Conservation (phyloP, 2,888 invertebrate species). For the Ethmia dodecea region DNA sequence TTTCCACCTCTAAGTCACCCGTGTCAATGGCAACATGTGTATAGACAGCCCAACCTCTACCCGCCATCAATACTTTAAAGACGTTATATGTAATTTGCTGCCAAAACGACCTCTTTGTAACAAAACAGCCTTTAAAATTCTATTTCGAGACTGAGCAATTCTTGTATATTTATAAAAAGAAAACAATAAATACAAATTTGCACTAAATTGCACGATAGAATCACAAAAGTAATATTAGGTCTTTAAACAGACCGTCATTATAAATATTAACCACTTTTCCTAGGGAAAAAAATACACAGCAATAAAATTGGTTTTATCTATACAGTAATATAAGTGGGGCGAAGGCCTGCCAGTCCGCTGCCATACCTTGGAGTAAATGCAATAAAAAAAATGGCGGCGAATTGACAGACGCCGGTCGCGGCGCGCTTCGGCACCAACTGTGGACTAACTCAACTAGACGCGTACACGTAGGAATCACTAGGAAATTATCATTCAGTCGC, state of each 20-base stretch:
- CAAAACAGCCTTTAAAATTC: no score
- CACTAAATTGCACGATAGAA: constrained; percentile 17
- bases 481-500: no score
- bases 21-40: no score
- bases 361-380: constrained; percentile 11
- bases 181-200: constrained; percentile 4
- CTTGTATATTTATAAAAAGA: constrained; percentile 1
- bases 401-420: background rate
- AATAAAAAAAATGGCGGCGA: constrained; percentile 3
- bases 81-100: no score
- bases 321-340: constrained; percentile 26
- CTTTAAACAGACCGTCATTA: constrained; percentile 59
- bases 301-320: constrained; percentile 45
- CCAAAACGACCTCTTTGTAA: no score
- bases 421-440: constrained; percentile 1
- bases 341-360: constrained; percentile 13
- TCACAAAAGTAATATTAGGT: constrained; percentile 25
- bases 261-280: constrained; percentile 48
- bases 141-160: constrained; percentile 13
- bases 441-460: no score
- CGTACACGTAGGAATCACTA: no score
- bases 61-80: no score
- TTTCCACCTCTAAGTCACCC: no score
- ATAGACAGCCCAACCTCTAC: no score
- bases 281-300: constrained; percentile 53